Evolutionary conservation across 1,140 invertebrate genomes (phyloP), one percentile per base, ranked within the genome.

Genomic region (Mizuhopecten yessoensis): DNA sequence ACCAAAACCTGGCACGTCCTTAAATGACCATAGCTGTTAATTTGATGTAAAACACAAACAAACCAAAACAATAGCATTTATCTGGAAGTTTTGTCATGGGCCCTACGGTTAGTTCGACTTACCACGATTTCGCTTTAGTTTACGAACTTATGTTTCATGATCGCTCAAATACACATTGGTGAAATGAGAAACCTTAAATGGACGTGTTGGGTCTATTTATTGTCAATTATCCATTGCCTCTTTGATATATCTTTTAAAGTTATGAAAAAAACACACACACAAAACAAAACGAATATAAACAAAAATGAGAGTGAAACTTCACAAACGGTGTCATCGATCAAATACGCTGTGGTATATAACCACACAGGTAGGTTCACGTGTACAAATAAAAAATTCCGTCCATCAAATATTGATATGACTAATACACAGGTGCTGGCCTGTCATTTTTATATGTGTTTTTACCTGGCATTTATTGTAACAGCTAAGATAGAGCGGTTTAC

Each of bases 381-480:
- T 2, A 29, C 57, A 2, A 75, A n/a, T 75, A n/a, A n/a, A 45
- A 45, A 45, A 45, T 17, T 20, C 0, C 23, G 57, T 75, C n/a
- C 23, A 5, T 75, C 29, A 75, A 75, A 75, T 75, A 75, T 75
- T 75, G 57, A 75, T 75, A 75, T 75, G 57, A 75, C 23, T 75
- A 75, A 75, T 75, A 75, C 1, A 75, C 57, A 75, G 57, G 57
- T 75, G 57, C 29, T 75, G 23, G 0, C 5, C 9, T n/a, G n/a
- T 75, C 57, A 75, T 29, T 75, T 75, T n/a, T n/a, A n/a, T n/a
- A n/a, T n/a, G n/a, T n/a, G n/a, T n/a, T n/a, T 39, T 75, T 75
- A 75, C 57, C 57, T 29, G 57, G 9, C 17, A 75, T 75, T 75
- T 3, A 75, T 75, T 75, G 57, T 75, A 5, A 75, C 57, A 11